phyloP scores from a whole-genome alignment of 2,888 invertebrate genomes.

The Drosophila setosimentum region DNA sequence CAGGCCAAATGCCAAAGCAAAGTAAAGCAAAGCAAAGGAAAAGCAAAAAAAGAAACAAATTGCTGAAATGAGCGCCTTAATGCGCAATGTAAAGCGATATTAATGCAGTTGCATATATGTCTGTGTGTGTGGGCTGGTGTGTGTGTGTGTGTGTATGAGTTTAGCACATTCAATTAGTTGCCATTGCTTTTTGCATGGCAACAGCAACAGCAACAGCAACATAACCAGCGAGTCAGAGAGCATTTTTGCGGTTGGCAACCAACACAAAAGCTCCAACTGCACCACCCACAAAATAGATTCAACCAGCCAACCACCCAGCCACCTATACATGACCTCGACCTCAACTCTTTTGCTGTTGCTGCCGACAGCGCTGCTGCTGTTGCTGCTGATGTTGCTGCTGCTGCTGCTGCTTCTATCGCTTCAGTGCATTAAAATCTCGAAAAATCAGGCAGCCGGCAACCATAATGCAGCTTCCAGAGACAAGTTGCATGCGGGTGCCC shows the following conservation, averaged over 20 bases:
- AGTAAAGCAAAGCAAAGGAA: conserved; percentile 12
- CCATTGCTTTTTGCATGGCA: conserved; percentile 65
- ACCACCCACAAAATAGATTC: conserved; percentile 9
- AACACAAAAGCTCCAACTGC: conserved; percentile 55
- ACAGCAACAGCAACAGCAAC: conserved; percentile 54
- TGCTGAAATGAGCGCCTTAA: conserved; percentile 69
- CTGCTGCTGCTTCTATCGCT: conserved; percentile 36
- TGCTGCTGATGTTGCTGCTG: conserved; percentile 29
- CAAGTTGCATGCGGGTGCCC: conserved; percentile 48
- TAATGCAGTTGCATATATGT: conserved; percentile 41
- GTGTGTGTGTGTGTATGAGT: conserved; percentile 20
- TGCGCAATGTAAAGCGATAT: conserved; percentile 71
- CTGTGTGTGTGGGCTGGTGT: background rate
- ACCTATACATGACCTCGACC: conserved; percentile 61
- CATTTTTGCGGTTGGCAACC: conserved; percentile 72
- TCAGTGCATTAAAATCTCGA: conserved; percentile 66
- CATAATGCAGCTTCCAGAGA: conserved; percentile 55
- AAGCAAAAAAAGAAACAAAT: conserved; percentile 23
- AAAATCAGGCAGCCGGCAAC: conserved; percentile 74
- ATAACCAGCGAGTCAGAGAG: conserved; percentile 40
- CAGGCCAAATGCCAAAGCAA: conserved; percentile 34
- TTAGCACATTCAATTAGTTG: conserved; percentile 79
- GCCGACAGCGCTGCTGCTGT: conserved; percentile 31
- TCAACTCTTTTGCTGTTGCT: conserved; percentile 50
- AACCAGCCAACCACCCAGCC: background rate